Conservation (phyloP, 1,140 invertebrate species). For the Spodoptera litura region DNA sequence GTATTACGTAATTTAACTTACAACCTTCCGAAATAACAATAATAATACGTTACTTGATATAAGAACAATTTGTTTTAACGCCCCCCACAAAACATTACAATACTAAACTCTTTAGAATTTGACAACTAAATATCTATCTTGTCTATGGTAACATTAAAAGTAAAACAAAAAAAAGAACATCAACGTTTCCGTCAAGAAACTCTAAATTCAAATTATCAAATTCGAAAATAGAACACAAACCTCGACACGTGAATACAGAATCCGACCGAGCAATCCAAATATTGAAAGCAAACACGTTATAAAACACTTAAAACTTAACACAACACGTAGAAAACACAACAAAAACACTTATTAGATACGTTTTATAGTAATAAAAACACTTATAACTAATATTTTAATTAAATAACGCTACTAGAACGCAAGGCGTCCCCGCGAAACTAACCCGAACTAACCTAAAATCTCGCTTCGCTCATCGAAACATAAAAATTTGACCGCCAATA, state of each 20-base stretch:
- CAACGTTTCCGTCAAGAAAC: too few species aligned
- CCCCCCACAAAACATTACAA: too few species aligned
- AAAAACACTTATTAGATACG: slow-evolving; percentile 37
- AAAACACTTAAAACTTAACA: slow-evolving; percentile 50
- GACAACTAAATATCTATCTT: too few species aligned
- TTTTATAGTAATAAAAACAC: slow-evolving; percentile 46
- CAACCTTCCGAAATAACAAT: neutral
- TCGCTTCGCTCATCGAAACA: slow-evolving; percentile 54
- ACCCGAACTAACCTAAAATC: slow-evolving; percentile 81
- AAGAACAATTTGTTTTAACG: too few species aligned
- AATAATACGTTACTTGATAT: too few species aligned
- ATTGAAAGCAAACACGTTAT: slow-evolving; percentile 39
- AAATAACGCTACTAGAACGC: slow-evolving; percentile 55
- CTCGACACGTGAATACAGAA: slow-evolving; percentile 41
- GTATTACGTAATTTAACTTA: neutral
- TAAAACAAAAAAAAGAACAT: too few species aligned
- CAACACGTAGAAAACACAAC: slow-evolving; percentile 45
- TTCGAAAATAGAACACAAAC: slow-evolving; percentile 23
- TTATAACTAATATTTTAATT: slow-evolving; percentile 61
- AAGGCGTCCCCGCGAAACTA: slow-evolving; percentile 60
- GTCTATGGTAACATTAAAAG: too few species aligned
- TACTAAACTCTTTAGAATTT: too few species aligned
- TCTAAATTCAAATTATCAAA: neutral
- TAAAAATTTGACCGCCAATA: slow-evolving; percentile 81
- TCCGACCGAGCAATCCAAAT: slow-evolving; percentile 48